phyloP scores from a whole-genome alignment of 23 tunicate species.

The Phallusia fumigata region DNA sequence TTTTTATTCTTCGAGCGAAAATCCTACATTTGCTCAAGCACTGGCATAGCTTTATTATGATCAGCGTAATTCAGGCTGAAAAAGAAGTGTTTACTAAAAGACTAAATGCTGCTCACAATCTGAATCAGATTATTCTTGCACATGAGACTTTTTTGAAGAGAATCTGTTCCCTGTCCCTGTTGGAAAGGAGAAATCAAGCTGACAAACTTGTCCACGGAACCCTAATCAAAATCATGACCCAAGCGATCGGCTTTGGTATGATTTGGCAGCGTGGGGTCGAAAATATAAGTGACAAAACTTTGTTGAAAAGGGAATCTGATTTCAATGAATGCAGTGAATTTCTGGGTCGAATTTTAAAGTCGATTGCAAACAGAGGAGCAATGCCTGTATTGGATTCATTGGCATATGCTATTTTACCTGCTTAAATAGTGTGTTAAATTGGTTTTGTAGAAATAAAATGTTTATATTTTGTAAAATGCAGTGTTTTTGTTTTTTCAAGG shows the following conservation, averaged over 20 bases:
- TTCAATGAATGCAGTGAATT: constrained; percentile 94
- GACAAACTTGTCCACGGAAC: constrained; percentile 77
- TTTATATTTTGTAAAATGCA: too few relatives aligned
- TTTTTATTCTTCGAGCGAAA: constrained; percentile 54
- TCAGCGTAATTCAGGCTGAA: constrained; percentile 70
- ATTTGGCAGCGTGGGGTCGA: constrained; percentile 52
- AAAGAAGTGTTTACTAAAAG: constrained; percentile 31
- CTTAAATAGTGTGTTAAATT: neutral
- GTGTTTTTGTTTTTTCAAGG: too few relatives aligned
- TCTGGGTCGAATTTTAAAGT: constrained; percentile 59
- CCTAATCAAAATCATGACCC: constrained; percentile 57
- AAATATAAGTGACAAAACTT: constrained; percentile 19
- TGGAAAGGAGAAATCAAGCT: constrained; percentile 31
- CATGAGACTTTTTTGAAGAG: constrained; percentile 56
- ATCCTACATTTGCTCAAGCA: constrained; percentile 59
- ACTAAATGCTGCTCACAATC: constrained; percentile 26
- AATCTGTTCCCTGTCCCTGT: constrained; percentile 40
- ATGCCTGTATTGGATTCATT: constrained; percentile 77
- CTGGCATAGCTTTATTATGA: constrained; percentile 84
- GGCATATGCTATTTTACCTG: constrained; percentile 52
- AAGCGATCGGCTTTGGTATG: constrained; percentile 46
- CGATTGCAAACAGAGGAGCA: constrained; percentile 63
- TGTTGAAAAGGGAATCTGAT: constrained; percentile 51
- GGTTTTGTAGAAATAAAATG: too few relatives aligned
- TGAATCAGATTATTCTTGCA: constrained; percentile 57